Base-by-base conservation (phyloP, 2,113 vertebrate species). In the Phylloscopus whistleri region DNA sequence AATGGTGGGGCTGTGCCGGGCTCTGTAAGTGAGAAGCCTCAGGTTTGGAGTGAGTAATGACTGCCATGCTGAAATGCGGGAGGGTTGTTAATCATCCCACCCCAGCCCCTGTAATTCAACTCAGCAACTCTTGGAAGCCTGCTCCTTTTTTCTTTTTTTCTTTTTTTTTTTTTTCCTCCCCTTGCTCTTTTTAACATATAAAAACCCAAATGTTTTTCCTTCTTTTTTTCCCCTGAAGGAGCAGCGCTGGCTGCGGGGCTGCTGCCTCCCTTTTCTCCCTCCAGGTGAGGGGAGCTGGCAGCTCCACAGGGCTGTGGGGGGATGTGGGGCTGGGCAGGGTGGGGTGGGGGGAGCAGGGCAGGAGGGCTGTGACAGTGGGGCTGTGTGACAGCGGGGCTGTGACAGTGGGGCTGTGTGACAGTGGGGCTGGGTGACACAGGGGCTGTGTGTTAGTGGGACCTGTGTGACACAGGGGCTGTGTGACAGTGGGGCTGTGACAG, bases 1-100 rank as follows among this genome's bases (percentile, higher is more conserved):
- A 98, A 98, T 97, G 98, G 97, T 74, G 37, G 56, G 97, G 73
- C 97, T 84, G 97, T 33, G 94, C 97, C 5, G 96, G 97, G 98
- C 93, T 97, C 92, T 98, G 98, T 98, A 98, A 98, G 90, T 91
- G 96, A 98, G 98, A 98, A 97, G 98, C 98, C 98, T 97, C 97
- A 96, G 98, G 98, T 98, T 97, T 94, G 96, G 94, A 96, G 97
- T 98, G 98, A 98, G 97, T 98, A 98, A 98, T 98, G 97, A 89
- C 89, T 87, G 94, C 77, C 94, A 97, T 97, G 97, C 96, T 78
- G 96, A 96, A 97, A 97, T 64, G 94, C 97, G 52, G 94, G 97
- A 97, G 97, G 96, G 94, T 62, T 95, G 97, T 98, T 98, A 97
- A 98, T 98, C 98, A 98, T 92, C 79, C 91, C 73, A 89, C 94